Conservation (phyloP, 2,113 vertebrate species). For the Jacana jacana region DNA sequence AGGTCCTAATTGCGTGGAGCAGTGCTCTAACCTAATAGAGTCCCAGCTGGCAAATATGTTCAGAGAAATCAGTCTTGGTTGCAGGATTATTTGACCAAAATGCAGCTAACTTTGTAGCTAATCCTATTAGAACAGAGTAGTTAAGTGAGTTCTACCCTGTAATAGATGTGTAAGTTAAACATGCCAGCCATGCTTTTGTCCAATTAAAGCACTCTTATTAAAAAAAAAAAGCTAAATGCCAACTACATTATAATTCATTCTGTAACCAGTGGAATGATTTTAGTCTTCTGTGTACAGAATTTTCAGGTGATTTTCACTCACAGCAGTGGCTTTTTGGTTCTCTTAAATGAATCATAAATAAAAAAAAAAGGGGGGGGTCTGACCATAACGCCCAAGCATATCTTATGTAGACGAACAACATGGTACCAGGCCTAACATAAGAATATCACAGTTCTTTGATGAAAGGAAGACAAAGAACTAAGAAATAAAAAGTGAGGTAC, state of each 20-base stretch:
- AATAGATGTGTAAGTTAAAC: neutral
- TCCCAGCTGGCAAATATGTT: conserved; percentile 11
- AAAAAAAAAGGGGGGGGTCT: neutral
- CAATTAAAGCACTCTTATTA: conserved; percentile 1
- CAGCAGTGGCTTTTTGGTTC: neutral
- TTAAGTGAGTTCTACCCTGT: neutral
- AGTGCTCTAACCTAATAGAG: neutral
- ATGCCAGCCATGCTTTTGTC: neutral
- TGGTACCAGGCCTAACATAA: neutral
- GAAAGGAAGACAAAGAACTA: neutral
- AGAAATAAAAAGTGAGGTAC: neutral
- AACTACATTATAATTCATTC: neutral
- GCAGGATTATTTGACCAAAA: conserved; percentile 17
- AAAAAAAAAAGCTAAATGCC: neutral
- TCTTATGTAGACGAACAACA: neutral
- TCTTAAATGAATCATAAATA: neutral
- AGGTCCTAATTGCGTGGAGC: neutral
- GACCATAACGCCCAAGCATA: neutral
- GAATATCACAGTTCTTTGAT: neutral
- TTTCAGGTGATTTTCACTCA: neutral
- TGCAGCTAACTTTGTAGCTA: neutral
- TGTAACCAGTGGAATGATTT: neutral
- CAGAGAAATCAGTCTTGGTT: neutral
- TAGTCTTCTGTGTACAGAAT: neutral
- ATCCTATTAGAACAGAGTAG: neutral